Percentiles rank a stretch among this genome's conserved stretches.
phyloP scores from a whole-genome alignment of 2,888 invertebrate species.

The Meteorus cinctellus region DNA sequence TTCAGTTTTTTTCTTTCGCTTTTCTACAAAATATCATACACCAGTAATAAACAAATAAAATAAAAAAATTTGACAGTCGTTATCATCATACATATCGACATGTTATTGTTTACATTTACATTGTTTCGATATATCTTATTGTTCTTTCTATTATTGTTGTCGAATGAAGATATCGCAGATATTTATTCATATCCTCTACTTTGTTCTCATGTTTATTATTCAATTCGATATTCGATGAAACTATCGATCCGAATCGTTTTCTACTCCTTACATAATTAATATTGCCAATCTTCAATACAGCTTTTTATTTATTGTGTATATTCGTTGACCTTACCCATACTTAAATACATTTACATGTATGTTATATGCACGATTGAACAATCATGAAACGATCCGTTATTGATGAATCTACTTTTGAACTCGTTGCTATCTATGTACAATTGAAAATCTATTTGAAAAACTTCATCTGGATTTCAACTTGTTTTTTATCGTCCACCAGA shows the following conservation, averaged over 20 bases:
- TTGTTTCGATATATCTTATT: background rate
- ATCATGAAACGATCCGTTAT: constrained; percentile 53
- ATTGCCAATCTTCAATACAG: constrained; percentile 27
- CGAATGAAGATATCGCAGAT: background rate
- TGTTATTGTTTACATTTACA: background rate
- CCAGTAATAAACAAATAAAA: background rate
- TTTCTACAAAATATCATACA: constrained; percentile 13
- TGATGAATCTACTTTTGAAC: constrained; percentile 45
- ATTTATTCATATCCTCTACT: background rate
- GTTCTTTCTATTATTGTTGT: constrained; percentile 2
- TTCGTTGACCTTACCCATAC: background rate
- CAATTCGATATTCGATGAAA: constrained; percentile 13
- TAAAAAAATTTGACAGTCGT: background rate
- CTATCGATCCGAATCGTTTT: constrained; percentile 16
- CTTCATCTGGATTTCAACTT: background rate
- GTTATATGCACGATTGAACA: constrained; percentile 39
- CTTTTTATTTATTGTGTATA: background rate
- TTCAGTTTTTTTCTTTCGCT: background rate
- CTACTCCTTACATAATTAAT: background rate
- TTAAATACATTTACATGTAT: constrained; percentile 13
- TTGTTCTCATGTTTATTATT: background rate
- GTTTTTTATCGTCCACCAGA: background rate
- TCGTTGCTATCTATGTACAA: constrained; percentile 52
- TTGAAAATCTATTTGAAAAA: constrained; percentile 45
- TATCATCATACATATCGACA: background rate